Conservation (phyloP, 2,797 vertebrate species). For the Tympanoctomys barrerae region DNA sequence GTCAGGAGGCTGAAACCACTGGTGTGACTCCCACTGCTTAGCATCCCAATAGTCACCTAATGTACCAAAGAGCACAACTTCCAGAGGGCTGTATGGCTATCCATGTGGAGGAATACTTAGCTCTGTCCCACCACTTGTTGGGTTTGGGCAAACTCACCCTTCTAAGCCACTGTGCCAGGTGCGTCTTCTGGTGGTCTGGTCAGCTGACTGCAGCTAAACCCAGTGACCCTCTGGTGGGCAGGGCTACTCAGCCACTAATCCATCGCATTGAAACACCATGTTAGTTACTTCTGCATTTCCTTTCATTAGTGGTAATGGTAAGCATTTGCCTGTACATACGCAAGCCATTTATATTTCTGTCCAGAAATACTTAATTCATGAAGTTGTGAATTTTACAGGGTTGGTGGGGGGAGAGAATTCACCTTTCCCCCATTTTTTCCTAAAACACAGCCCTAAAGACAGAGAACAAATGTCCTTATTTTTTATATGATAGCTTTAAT, state of each 20-base stretch:
- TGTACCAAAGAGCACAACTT: neutral
- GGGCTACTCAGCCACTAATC: neutral
- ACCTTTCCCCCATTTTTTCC: slow-evolving; percentile 23
- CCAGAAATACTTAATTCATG: neutral
- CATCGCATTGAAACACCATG: neutral
- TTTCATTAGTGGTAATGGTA: neutral
- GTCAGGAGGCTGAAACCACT: neutral
- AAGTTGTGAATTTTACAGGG: slow-evolving; percentile 46
- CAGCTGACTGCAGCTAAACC: neutral
- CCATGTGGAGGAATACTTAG: neutral
- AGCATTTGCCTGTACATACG: neutral
- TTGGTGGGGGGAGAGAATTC: neutral
- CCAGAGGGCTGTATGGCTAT: neutral
- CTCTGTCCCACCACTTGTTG: neutral
- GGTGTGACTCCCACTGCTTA: neutral
- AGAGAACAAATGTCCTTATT: neutral
- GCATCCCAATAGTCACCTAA: neutral
- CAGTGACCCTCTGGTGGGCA: neutral
- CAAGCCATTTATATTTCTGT: neutral
- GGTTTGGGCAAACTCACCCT: neutral
- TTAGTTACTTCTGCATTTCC: neutral
- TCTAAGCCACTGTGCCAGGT: neutral
- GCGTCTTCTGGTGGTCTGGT: fast-evolving
- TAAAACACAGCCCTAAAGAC: slow-evolving; percentile 31
- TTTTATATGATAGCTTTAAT: neutral